phyloP scores from a whole-genome alignment of 92 coral and sea anemone species.

The Ricordea florida region DNA sequence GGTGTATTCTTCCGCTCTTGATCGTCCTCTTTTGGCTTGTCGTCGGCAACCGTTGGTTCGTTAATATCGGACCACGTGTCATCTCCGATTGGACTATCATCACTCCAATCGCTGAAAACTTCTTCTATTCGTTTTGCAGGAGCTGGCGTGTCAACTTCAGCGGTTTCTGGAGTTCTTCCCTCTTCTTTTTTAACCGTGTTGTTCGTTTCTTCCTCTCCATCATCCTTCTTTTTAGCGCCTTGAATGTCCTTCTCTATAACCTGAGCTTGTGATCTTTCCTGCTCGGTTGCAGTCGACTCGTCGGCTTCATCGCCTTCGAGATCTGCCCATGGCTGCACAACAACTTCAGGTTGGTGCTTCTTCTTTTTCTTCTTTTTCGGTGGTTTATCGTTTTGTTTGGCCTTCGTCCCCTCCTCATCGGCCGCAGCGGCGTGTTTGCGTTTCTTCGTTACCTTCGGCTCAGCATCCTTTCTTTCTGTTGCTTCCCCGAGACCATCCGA shows the following conservation, averaged over 20 bases:
- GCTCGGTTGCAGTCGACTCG: neutral
- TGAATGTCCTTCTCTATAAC: neutral
- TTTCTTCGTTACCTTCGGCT: slow-evolving; percentile 68
- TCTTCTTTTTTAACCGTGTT: slow-evolving; percentile 7
- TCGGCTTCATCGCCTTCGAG: slow-evolving; percentile 80
- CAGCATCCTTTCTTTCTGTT: neutral
- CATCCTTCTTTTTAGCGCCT: neutral
- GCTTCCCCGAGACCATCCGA: slow-evolving; percentile 29
- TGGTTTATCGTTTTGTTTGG: slow-evolving; percentile 74
- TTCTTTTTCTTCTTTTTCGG: slow-evolving; percentile 87
- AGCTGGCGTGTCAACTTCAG: neutral
- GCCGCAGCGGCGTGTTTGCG: slow-evolving; percentile 50
- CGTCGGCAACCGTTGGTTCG: slow-evolving; percentile 55
- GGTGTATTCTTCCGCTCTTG: neutral
- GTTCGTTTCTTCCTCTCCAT: slow-evolving; percentile 18
- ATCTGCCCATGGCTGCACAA: slow-evolving; percentile 92
- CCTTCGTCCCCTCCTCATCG: slow-evolving; percentile 58
- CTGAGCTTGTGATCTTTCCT: slow-evolving; percentile 7
- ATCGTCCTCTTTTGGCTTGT: slow-evolving; percentile 25
- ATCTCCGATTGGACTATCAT: slow-evolving; percentile 88
- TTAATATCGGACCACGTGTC: slow-evolving; percentile 73
- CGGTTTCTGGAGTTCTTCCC: neutral
- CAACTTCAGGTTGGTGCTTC: slow-evolving; percentile 84
- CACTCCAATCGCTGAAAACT: slow-evolving; percentile 99
- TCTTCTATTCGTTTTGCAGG: slow-evolving; percentile 51